Base-by-base conservation (phyloP, 2,113 vertebrate species). In the Eurypyga helias region DNA sequence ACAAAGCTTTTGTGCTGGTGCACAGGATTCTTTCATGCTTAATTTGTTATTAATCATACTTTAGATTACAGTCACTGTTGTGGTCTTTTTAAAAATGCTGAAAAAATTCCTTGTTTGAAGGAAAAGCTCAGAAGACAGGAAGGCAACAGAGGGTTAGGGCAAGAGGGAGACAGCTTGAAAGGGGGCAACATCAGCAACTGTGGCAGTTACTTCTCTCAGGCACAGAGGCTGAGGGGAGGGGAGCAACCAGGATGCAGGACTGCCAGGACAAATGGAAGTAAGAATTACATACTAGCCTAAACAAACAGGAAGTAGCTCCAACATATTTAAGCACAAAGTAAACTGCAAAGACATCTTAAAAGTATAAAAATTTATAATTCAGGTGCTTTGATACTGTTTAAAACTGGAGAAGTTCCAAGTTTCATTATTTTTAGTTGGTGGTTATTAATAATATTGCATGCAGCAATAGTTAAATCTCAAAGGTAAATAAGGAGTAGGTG, bases 41-140 rank as follows among this genome's bases (percentile, higher is more conserved):
- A 84, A 87, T 93, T 94, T 96, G 46, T 81, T 93, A 92, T 87
- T 95, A 95, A 93, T 61, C 77, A 52, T 71, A 73, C 51, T 71
- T 96, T 55, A 86, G 58, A 93, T 66, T 92, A 51, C 14, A 93
- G 80, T 72, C n/a, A 70, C 13, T 64, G 49, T 38, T 85, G 18
- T 38, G 14, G 6, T 7, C 12, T 62, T 58, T 57, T 57, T n/a
- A 46, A 9, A 61, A 54, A 60, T 4, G 21, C 3, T 29, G 26
- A 28, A 88, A 70, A 83, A 66, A 54, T 3, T 20, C 20, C 23
- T 36, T 41, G 54, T 49, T 79, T 58, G 21, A 64, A 55, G 3
- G 15, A 67, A 54, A 77, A 69, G 4, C 38, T 88, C n/a, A 70
- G 57, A 77, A 69, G 46, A 77, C 7, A 90, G 7, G 48, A 76